A percentile compares a stretch with the other conserved stretches of the same genome.
phyloP scores from a whole-genome alignment of 1,140 invertebrate genomes.

The Stegodyphus dumicola region DNA sequence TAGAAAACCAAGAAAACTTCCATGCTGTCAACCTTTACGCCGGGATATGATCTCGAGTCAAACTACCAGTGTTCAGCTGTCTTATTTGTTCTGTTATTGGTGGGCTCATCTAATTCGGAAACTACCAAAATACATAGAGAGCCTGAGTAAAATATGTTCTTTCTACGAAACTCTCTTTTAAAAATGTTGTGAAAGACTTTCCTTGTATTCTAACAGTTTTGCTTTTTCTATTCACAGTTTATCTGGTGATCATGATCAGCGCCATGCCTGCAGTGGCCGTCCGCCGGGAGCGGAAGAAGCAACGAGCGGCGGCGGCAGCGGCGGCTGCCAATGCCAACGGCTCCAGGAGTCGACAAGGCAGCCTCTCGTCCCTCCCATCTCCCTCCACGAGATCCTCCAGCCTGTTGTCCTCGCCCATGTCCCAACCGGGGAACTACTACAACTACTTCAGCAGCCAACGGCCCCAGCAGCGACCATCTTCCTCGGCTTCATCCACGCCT shows the following conservation, averaged over 20 bases:
- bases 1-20: no score
- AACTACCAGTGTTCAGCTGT: no score
- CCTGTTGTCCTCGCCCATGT: conserved; percentile 43
- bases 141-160: background rate
- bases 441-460: conserved; percentile 49
- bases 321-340: background rate
- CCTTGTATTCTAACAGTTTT: background rate
- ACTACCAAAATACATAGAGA: background rate
- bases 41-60: no score
- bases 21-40: no score
- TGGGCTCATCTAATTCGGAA: no score
- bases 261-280: conserved; percentile 64
- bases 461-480: conserved; percentile 13
- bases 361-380: conserved; percentile 52
- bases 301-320: conserved; percentile 10
- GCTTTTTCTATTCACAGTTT: conserved; percentile 21
- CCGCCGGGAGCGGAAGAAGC: conserved; percentile 63
- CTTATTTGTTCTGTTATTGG: no score
- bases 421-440: conserved; percentile 46
- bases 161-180: conserved; percentile 10
- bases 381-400: conserved; percentile 50
- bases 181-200: background rate
- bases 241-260: conserved; percentile 63
- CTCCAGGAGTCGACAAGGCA: conserved; percentile 26
- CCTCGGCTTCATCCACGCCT: conserved; percentile 33